phyloP scores from a whole-genome alignment of 2,797 vertebrate genomes.

The Pseudomugil gertrudae region DNA sequence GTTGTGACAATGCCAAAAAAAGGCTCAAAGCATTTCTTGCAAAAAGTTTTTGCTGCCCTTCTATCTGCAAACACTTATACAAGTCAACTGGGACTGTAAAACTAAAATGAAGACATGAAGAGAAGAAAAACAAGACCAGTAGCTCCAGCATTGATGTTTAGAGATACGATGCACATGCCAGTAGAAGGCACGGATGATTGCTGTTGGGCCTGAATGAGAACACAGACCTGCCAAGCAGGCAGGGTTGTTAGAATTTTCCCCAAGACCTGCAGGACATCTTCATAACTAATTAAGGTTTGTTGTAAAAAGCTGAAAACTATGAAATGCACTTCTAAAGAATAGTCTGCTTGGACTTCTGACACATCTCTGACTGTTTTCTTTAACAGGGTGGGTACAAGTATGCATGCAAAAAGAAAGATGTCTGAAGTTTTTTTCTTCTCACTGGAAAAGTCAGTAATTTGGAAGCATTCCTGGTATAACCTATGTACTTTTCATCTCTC shows the following conservation, averaged over 20 bases:
- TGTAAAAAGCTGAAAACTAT: no score
- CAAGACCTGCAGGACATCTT: neutral
- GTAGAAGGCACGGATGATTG: conserved; percentile 5
- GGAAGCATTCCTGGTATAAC: neutral
- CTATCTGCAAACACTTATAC: conserved; percentile 9
- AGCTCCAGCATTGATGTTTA: conserved; percentile 20
- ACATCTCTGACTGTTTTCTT: neutral
- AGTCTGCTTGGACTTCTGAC: neutral
- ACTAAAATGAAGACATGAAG: neutral
- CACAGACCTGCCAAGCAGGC: conserved; percentile 6
- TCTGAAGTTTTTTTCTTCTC: neutral
- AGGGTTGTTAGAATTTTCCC: conserved; percentile 24
- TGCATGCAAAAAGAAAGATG: neutral
- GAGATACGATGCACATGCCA: conserved; percentile 41
- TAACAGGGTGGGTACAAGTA: neutral
- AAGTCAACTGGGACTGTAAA: neutral
- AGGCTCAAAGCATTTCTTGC: conserved; percentile 5
- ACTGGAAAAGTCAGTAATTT: neutral
- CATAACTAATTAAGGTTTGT: no score
- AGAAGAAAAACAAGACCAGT: neutral
- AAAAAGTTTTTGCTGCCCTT: neutral
- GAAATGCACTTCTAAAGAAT: no score
- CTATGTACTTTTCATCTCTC: neutral
- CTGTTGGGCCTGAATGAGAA: conserved; percentile 22
- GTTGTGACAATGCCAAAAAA: conserved; percentile 19